phyloP scores from a whole-genome alignment of 2,113 vertebrate genomes.

The Meleagris gallopavo region DNA sequence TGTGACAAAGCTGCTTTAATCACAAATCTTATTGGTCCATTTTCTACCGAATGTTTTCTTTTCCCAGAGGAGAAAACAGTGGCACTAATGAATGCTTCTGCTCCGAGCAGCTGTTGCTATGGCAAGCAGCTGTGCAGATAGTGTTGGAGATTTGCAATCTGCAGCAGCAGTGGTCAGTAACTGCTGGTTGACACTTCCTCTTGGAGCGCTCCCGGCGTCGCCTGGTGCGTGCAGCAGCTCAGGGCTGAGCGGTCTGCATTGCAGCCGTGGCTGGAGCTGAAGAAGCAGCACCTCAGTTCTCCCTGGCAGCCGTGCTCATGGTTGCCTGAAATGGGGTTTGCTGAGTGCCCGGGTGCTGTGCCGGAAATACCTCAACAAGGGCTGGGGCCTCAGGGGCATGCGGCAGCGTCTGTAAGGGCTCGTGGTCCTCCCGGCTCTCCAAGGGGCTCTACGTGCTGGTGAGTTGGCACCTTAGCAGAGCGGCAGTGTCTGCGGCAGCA shows the following conservation, averaged over 20 bases:
- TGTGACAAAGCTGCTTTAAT: neutral
- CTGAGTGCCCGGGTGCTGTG: neutral
- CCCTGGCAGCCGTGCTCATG: fast-evolving
- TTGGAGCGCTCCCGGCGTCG: neutral
- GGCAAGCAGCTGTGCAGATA: neutral
- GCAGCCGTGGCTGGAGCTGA: neutral
- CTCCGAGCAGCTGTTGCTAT: neutral
- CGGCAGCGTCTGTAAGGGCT: neutral
- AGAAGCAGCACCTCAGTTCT: neutral
- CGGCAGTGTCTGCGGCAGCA: too few relatives aligned
- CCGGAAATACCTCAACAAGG: neutral
- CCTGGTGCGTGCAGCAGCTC: neutral
- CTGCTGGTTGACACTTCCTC: neutral
- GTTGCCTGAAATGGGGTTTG: neutral
- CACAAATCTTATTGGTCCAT: neutral
- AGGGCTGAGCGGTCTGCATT: too few relatives aligned
- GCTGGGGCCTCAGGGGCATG: fast-evolving
- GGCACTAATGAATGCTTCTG: neutral
- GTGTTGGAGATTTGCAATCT: neutral
- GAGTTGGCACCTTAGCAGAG: neutral
- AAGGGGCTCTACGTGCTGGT: fast-evolving
- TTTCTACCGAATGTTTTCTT: neutral
- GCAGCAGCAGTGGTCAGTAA: neutral
- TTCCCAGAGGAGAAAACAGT: neutral
- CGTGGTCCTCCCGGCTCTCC: fast-evolving